Percentiles rank a stretch among this genome's conserved stretches.
phyloP scores from a whole-genome alignment of 2,797 vertebrate species.

The Varecia variegata region DNA sequence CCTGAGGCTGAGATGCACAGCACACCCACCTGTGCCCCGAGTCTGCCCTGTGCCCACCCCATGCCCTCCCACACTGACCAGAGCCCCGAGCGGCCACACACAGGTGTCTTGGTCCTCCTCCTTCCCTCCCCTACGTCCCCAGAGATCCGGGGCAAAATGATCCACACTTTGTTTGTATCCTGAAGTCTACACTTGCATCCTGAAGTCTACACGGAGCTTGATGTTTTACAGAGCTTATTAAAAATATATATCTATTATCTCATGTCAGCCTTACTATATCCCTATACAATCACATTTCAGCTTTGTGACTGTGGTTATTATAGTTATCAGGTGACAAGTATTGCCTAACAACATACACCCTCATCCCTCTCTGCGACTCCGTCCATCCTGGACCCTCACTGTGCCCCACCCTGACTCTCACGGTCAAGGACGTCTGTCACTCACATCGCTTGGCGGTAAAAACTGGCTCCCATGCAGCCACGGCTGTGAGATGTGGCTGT shows the following conservation, averaged over 20 bases:
- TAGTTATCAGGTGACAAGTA: neutral
- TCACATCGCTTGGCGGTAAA: neutral
- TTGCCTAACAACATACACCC: neutral
- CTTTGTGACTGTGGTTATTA: neutral
- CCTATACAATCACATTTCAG: neutral
- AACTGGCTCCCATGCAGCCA: neutral
- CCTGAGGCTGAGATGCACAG: neutral
- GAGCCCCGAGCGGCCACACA: neutral
- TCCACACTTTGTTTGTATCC: neutral
- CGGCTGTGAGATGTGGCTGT: neutral
- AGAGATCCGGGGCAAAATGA: neutral
- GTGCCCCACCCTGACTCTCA: neutral
- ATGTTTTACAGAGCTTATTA: neutral
- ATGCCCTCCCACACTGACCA: fast-evolving
- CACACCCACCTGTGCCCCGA: neutral
- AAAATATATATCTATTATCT: neutral
- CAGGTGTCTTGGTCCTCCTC: neutral
- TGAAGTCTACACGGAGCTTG: neutral
- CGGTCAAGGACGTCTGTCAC: neutral
- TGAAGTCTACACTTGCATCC: neutral
- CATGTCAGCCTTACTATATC: neutral
- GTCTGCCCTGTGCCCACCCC: neutral
- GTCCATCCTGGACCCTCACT: neutral
- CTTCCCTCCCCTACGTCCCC: neutral
- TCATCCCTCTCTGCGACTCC: neutral